Base-by-base conservation (phyloP, 2,113 vertebrate species). In the Indicator maculatus region DNA sequence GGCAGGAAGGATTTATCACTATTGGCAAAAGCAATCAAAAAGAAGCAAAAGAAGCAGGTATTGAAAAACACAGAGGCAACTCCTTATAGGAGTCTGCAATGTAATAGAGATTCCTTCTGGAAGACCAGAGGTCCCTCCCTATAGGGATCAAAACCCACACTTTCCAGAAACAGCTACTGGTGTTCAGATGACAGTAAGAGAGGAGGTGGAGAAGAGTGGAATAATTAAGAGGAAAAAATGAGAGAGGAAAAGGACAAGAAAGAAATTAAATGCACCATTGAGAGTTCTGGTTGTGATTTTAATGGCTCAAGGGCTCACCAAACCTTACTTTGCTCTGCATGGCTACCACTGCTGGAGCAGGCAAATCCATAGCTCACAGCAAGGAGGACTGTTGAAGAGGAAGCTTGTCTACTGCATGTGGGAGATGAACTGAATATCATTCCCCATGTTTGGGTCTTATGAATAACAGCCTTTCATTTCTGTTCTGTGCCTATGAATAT, bases 301-400 rank as follows among this genome's bases (percentile, higher is more conserved):
- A 88, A 28, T 28, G 10, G 17, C 45, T 76, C n/a, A 52, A 44
- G 27, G 8, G 13, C 27, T 39, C n/a, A 76, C 8, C 24, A 66
- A 36, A 58, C 1, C 4, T 83, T 53, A 30, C 12, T 74, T 88
- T 16, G 8, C 11, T 71, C 36, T 56, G 33, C 38, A 69, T 17
- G 39, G 27, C 17, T 63, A 24, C 14, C 30, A 19, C 38, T 1
- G 1, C 38, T 60, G 44, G 21, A 52, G 11, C 1, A 0, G 31
- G 5, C 14, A 74, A 24, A 8, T 70, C 17, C 2, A 2, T 30
- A 79, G 23, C 52, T 77, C 20, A 30, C 27, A 86, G 27, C 13
- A 74, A 74, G 10, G 36, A 80, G 15, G 6, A 52, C 60, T 59
- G 4, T n/a, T 64, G 38, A 74, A 60, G 28, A 66, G 16, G 45